Percentiles rank a stretch among this genome's conserved stretches.
phyloP scores from a whole-genome alignment of 2,888 invertebrate genomes.

The Mactromeris polynyma region DNA sequence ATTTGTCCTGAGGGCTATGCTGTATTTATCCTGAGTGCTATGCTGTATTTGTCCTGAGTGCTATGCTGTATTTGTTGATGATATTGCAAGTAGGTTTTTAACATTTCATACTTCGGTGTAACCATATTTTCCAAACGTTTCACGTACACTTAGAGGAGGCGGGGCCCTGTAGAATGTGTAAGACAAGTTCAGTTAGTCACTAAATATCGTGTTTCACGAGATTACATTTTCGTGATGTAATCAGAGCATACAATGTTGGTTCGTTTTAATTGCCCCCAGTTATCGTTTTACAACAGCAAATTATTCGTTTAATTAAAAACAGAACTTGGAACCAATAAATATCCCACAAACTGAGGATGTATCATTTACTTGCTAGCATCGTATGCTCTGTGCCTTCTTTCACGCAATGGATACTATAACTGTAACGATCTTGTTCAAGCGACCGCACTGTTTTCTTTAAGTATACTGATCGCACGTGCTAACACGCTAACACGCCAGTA shows the following conservation, averaged over 20 bases:
- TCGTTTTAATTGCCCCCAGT: background rate
- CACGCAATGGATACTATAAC: background rate
- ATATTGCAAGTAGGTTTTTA: too few relatives aligned
- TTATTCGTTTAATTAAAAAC: background rate
- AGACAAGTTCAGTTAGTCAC: background rate
- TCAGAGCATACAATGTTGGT: background rate
- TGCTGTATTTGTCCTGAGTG: too few relatives aligned
- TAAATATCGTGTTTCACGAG: background rate
- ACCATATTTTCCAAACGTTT: too few relatives aligned
- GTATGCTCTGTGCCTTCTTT: background rate
- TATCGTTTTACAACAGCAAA: slow-evolving; percentile 1
- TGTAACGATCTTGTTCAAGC: background rate
- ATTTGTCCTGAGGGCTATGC: too few relatives aligned
- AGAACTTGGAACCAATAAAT: background rate
- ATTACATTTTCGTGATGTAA: background rate
- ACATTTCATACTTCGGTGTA: too few relatives aligned
- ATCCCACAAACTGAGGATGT: background rate
- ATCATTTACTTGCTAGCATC: background rate
- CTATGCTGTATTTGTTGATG: too few relatives aligned
- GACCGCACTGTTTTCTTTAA: background rate
- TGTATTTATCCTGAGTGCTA: too few relatives aligned
- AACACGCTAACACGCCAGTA: too few relatives aligned
- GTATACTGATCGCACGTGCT: too few relatives aligned
- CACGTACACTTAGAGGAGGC: too few relatives aligned
- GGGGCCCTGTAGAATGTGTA: too few relatives aligned